Conservation (phyloP, 2,113 vertebrate genomes). For the zebrafish (Danio rerio) region GRCz12tu NC_133189.1:3825501-3826000, state of each 20-base stretch:
- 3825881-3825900: too few species aligned
- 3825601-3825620: neutral
- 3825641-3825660: slow-evolving; percentile 59
- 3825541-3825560: neutral
- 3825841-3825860: neutral
- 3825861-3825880: too few species aligned
- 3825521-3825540: too few species aligned
- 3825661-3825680: slow-evolving; percentile 61
- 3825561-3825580: slow-evolving; percentile 55
- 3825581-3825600: slow-evolving; percentile 49
- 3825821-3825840: neutral
- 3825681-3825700: neutral
- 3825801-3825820: too few species aligned
- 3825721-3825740: slow-evolving; percentile 37
- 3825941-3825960: too few species aligned
- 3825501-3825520: too few species aligned
- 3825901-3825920: too few species aligned
- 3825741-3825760: neutral
- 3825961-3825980: too few species aligned
- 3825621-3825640: neutral
- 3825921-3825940: too few species aligned
- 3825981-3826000: too few species aligned
- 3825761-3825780: neutral
- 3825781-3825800: neutral
- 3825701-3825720: slow-evolving; percentile 51